Conservation (phyloP, 1,140 invertebrate genomes). For the Leptonema lineaticorne region DNA sequence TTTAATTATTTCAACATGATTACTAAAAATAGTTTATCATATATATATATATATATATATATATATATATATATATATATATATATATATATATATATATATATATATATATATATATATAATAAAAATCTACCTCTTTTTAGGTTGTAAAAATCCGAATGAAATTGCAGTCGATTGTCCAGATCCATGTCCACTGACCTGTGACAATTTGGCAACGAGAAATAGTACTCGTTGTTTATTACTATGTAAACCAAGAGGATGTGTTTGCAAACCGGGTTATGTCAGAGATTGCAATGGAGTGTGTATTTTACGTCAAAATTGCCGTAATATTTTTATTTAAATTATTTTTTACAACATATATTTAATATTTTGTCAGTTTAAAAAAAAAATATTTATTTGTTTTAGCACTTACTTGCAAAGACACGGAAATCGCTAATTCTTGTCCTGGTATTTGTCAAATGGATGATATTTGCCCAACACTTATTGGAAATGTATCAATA, state of each 20-base stretch:
- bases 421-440: slow-evolving; percentile 9
- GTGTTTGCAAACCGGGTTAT: slow-evolving; percentile 27
- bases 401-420: slow-evolving; percentile 4
- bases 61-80: too few species aligned
- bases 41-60: too few species aligned
- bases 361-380: too few species aligned
- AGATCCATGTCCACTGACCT: slow-evolving; percentile 29
- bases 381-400: too few species aligned
- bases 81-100: neutral
- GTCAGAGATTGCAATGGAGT: slow-evolving; percentile 21
- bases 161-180: slow-evolving; percentile 25
- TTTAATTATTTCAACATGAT: neutral
- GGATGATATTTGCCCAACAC: slow-evolving; percentile 5
- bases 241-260: slow-evolving; percentile 21
- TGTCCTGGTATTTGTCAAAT: slow-evolving; percentile 14
- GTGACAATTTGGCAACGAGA: slow-evolving; percentile 16
- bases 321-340: too few species aligned
- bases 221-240: neutral
- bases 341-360: too few species aligned
- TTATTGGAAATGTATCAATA: neutral
- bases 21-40: too few species aligned
- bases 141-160: slow-evolving; percentile 30
- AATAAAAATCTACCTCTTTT: neutral
- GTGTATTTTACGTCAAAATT: slow-evolving; percentile 23
- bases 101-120: neutral